Conservation (phyloP, 2,113 vertebrate species). For the Pseudorasbora parva region DNA sequence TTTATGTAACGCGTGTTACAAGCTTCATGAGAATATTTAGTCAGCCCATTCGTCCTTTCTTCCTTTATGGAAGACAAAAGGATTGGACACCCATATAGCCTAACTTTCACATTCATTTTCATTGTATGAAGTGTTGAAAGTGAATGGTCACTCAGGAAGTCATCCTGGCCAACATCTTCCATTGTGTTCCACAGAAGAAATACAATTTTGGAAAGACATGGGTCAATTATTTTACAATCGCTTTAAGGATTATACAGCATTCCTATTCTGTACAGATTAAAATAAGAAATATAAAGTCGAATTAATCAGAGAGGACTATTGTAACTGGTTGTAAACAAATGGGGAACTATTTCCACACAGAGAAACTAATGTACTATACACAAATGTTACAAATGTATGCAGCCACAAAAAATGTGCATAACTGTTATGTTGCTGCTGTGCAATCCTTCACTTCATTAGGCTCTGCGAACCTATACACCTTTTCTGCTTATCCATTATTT, state of each 20-base stretch:
- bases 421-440: not conserved
- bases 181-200: not conserved
- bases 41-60: not conserved
- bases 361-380: too few species aligned
- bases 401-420: not conserved
- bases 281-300: not conserved
- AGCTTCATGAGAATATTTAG: not conserved
- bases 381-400: not conserved
- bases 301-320: too few species aligned
- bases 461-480: conserved; percentile 20
- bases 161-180: not conserved
- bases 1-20: not conserved
- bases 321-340: not conserved
- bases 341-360: not conserved
- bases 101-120: not conserved
- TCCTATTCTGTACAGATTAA: not conserved
- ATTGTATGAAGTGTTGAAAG: not conserved
- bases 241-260: not conserved
- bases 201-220: too few species aligned
- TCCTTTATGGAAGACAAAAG: not conserved
- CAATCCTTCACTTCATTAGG: conserved; percentile 2
- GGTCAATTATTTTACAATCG: too few species aligned
- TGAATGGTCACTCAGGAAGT: not conserved
- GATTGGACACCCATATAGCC: not conserved
- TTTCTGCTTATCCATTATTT: conserved; percentile 19